Evolutionary conservation across 2,888 invertebrate genomes (phyloP).

Genomic region (Drosophila suboccidentalis): DNA sequence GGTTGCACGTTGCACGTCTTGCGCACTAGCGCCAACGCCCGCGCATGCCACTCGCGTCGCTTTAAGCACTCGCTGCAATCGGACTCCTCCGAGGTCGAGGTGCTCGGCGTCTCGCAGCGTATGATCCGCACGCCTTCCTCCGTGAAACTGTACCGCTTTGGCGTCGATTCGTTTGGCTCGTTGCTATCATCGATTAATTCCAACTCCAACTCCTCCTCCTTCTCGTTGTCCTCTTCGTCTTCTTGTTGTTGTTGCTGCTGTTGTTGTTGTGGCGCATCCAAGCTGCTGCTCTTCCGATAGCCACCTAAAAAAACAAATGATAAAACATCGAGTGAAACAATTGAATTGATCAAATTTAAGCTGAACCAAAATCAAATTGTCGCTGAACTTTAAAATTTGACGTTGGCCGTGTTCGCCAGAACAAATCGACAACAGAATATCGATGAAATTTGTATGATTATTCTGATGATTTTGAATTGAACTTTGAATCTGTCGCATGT

Average conservation of each 20-base stretch:
- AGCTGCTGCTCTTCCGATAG: slow-evolving; percentile 90
- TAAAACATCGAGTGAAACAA: no score
- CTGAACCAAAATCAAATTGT: no score
- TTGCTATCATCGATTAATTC: slow-evolving; percentile 33
- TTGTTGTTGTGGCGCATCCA: slow-evolving; percentile 88
- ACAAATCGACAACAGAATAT: no score
- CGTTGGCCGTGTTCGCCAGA: no score
- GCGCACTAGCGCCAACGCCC: slow-evolving; percentile 85
- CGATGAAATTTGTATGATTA: no score
- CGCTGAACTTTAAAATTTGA: no score
- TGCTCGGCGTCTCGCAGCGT: slow-evolving; percentile 85
- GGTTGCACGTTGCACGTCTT: slow-evolving; percentile 85
- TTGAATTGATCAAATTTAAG: no score
- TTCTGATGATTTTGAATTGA: no score
- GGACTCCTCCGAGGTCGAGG: slow-evolving; percentile 84
- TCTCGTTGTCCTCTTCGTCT: slow-evolving; percentile 5
- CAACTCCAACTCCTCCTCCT: slow-evolving; percentile 21
- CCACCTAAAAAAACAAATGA: background rate
- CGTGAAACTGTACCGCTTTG: slow-evolving; percentile 90
- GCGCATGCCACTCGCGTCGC: slow-evolving; percentile 86
- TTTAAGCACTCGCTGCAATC: slow-evolving; percentile 86
- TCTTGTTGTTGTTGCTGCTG: slow-evolving; percentile 19
- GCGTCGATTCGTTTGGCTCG: slow-evolving; percentile 69
- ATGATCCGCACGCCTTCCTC: slow-evolving; percentile 88
- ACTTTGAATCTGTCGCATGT: no score